phyloP scores from a whole-genome alignment of 2,113 vertebrate genomes.

The Antigone vipio region DNA sequence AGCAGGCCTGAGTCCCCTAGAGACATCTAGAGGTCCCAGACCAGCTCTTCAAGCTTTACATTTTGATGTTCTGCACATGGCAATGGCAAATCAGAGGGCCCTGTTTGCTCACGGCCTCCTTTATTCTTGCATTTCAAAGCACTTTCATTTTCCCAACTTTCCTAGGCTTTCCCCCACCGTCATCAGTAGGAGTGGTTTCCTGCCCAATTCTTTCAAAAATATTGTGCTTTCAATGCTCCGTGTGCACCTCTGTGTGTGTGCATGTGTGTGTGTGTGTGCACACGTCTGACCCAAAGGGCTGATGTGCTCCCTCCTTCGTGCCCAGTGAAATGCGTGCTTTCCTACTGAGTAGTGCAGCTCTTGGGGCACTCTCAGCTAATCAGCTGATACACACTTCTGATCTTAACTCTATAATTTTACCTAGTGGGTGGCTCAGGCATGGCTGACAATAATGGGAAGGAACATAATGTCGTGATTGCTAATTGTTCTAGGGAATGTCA shows the following conservation, averaged over 20 bases:
- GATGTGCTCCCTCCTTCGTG: background rate
- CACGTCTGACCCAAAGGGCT: background rate
- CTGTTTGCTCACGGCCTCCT: fast-evolving
- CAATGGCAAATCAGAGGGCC: background rate
- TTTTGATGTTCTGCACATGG: background rate
- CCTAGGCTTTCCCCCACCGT: fast-evolving
- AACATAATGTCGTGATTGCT: background rate
- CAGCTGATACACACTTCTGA: background rate
- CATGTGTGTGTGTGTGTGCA: no score
- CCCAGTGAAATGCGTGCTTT: fast-evolving
- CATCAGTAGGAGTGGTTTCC: fast-evolving
- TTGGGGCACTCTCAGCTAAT: background rate
- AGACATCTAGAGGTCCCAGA: background rate
- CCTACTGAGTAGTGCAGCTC: background rate
- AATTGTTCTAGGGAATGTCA: background rate
- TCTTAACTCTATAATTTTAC: constrained; percentile 17
- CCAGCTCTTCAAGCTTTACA: background rate
- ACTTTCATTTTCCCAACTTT: background rate
- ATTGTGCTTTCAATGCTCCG: fast-evolving
- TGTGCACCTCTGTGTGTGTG: background rate
- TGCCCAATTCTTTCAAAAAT: background rate
- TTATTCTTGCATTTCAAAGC: background rate
- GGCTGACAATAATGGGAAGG: background rate
- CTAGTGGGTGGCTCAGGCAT: constrained; percentile 6
- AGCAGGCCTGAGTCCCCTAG: background rate